A percentile compares a stretch with the other conserved stretches of the same genome.
phyloP scores from a whole-genome alignment of 2,888 invertebrate species.

The Macrophya alboannulata region DNA sequence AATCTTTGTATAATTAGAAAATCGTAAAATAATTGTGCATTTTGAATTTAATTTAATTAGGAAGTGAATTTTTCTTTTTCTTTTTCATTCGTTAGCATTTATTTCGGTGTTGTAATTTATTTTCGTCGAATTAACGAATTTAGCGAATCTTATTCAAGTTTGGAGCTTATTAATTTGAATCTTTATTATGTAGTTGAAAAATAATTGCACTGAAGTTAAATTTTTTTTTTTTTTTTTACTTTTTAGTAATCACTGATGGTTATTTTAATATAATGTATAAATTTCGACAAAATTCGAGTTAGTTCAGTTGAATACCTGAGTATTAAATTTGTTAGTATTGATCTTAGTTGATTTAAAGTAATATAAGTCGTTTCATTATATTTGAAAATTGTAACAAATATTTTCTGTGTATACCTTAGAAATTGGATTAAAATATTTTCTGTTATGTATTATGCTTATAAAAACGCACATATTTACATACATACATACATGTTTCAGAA shows the following conservation, averaged over 20 bases:
- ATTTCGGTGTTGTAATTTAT: neutral
- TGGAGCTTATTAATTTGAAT: neutral
- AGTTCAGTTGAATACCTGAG: constrained; percentile 6
- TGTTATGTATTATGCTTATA: constrained; percentile 17
- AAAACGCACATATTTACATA: neutral
- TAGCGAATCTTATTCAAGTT: neutral
- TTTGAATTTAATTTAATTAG: neutral
- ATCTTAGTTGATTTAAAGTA: constrained; percentile 32
- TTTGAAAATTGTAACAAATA: constrained; percentile 23
- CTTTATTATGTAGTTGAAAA: neutral
- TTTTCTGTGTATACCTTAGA: constrained; percentile 22
- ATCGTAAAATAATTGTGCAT: neutral
- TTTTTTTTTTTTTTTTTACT: neutral
- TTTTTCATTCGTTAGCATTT: neutral
- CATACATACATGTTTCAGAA: neutral
- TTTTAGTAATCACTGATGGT: neutral
- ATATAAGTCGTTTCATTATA: constrained; percentile 12
- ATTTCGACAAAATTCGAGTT: neutral
- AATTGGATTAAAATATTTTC: neutral
- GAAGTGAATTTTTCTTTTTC: neutral
- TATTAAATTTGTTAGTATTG: constrained; percentile 39
- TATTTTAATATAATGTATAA: constrained; percentile 15
- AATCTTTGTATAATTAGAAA: neutral
- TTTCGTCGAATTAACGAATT: neutral
- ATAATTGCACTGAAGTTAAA: neutral